These are phyloP conservation scores for Pterois miles DNA, from an alignment of 2,797 vertebrate species.

Conservation along the genomic window DNA sequence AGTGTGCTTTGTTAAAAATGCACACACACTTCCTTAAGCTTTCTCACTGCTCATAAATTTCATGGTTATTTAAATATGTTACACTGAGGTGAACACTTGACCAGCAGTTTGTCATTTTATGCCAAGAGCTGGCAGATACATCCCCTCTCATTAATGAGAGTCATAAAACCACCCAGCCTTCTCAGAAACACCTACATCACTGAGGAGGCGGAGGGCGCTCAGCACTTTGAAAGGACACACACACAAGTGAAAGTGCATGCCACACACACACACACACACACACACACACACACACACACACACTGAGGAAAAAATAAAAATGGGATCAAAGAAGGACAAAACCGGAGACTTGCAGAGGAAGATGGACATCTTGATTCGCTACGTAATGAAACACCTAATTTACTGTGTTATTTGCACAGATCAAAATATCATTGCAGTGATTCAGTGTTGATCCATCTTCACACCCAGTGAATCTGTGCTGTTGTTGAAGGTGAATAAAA, in stretches of 20 bases:
- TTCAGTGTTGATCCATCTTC: slow-evolving; percentile 10
- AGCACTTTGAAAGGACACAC: slow-evolving; percentile 48
- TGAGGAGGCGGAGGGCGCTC: slow-evolving; percentile 16
- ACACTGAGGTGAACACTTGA: slow-evolving; percentile 27
- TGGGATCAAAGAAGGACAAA: not conserved
- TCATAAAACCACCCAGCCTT: slow-evolving; percentile 43
- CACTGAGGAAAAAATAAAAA: slow-evolving; percentile 1
- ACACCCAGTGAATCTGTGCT: not conserved
- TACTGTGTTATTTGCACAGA: not conserved
- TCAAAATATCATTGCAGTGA: slow-evolving; percentile 5
- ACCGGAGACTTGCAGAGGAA: not conserved
- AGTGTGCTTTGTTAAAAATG: not conserved
- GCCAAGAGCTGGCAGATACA: slow-evolving; percentile 38
- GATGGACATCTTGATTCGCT: not conserved
- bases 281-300: not conserved
- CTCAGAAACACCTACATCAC: slow-evolving; percentile 24
- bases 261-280: not conserved
- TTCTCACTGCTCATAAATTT: slow-evolving; percentile 29
- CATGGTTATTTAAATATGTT: slow-evolving; percentile 39
- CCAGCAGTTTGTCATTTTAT: slow-evolving; percentile 42
- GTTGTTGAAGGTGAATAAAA: not conserved
- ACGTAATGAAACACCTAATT: not conserved
- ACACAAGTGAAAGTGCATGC: not conserved
- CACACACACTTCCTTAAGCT: not conserved
- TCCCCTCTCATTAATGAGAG: slow-evolving; percentile 37